Evolutionary conservation across 2,888 invertebrate genomes (phyloP).

Genomic region (Elegia similella): DNA sequence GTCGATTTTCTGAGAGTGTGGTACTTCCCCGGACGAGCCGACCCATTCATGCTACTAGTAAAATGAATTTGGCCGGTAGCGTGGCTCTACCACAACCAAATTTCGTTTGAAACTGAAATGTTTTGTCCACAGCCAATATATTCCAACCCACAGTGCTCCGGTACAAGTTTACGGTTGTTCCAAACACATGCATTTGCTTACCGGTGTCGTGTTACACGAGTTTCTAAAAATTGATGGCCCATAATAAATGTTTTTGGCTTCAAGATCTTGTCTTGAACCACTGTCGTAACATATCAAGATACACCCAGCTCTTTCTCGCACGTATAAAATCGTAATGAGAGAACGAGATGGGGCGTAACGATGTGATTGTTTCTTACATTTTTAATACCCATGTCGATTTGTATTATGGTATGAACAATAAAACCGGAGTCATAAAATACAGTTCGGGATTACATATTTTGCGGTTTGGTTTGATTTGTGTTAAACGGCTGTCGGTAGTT

Average conservation of each 20-base stretch:
- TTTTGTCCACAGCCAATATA: conserved; percentile 34
- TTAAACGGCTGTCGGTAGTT: conserved; percentile 25
- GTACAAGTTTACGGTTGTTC: conserved; percentile 48
- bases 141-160: conserved; percentile 51
- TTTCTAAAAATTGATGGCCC: conserved; percentile 71
- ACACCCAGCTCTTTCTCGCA: conserved; percentile 32
- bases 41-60: too few species aligned
- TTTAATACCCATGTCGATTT: conserved; percentile 60
- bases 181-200: conserved; percentile 50
- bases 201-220: conserved; percentile 70
- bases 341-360: conserved; percentile 38
- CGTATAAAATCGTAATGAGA: conserved; percentile 25
- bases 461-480: conserved; percentile 37
- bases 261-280: conserved; percentile 54
- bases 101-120: conserved; percentile 16
- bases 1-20: too few species aligned
- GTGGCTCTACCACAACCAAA: neutral
- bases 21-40: too few species aligned
- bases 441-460: conserved; percentile 34
- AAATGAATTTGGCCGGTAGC: too few species aligned
- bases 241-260: conserved; percentile 74
- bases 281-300: conserved; percentile 50
- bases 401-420: conserved; percentile 50
- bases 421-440: conserved; percentile 47
- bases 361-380: conserved; percentile 52